Conservation (phyloP, 2,113 vertebrate genomes). For the Protobothrops mucrosquamatus region DNA sequence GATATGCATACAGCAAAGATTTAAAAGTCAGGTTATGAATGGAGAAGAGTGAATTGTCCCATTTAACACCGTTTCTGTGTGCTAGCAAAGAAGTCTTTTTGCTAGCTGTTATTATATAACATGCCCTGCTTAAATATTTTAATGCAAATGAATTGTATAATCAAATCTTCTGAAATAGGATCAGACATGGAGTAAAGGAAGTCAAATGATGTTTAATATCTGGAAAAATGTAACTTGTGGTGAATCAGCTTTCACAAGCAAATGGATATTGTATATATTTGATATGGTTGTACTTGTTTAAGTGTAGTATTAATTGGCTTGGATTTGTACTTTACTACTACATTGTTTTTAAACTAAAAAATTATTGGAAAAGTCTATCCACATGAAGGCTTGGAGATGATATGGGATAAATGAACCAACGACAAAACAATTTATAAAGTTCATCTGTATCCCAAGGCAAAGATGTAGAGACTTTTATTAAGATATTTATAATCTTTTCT, state of each 20-base stretch:
- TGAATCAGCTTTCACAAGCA: background rate
- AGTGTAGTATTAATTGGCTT: background rate
- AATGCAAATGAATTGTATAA: conserved; percentile 8
- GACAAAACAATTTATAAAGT: background rate
- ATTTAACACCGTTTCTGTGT: background rate
- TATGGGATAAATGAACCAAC: background rate
- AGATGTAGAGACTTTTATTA: background rate
- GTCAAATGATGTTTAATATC: background rate
- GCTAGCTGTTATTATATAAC: background rate
- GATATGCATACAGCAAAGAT: background rate
- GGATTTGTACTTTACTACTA: background rate
- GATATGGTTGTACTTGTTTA: background rate
- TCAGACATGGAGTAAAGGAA: background rate
- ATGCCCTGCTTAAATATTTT: background rate
- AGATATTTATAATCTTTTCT: background rate
- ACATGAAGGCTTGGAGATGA: background rate
- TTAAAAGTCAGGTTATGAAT: background rate
- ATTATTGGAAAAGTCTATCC: background rate
- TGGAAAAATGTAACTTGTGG: background rate
- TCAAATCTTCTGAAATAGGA: background rate
- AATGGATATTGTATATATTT: background rate
- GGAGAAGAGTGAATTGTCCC: background rate
- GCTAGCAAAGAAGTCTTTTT: background rate
- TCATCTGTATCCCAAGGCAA: background rate
- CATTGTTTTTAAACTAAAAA: background rate